phyloP scores from a whole-genome alignment of 1,140 invertebrate species.

The Drosophila insularis region DNA sequence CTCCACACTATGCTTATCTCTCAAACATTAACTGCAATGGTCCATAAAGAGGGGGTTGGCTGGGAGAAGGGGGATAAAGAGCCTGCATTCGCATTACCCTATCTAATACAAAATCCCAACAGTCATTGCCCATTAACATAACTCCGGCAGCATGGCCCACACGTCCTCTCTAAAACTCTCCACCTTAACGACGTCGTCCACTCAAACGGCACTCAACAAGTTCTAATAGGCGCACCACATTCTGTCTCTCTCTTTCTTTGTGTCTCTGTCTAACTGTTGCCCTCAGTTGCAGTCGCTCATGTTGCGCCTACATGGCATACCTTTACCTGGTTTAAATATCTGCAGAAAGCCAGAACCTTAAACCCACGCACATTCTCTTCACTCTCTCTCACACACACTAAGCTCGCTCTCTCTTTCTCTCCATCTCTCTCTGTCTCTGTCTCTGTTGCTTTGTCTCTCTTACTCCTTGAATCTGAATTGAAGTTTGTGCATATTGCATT shows the following conservation, averaged over 20 bases:
- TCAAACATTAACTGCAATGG: constrained; percentile 45
- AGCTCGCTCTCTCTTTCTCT: constrained; percentile 24
- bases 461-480: constrained; percentile 19
- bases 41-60: not conserved
- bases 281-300: constrained; percentile 35
- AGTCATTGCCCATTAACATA: constrained; percentile 77
- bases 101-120: constrained; percentile 70
- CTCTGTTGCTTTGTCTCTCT: not conserved
- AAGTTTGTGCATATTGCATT: constrained; percentile 65
- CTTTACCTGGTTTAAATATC: constrained; percentile 19
- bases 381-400: not conserved
- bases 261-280: not conserved
- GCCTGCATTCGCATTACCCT: constrained; percentile 66
- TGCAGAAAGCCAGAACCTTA: constrained; percentile 18
- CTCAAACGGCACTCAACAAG: constrained; percentile 66
- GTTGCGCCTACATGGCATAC: constrained; percentile 27
- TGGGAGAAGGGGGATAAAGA: not conserved
- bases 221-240: constrained; percentile 51
- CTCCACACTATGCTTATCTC: constrained; percentile 32
- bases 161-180: constrained; percentile 42
- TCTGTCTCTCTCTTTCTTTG: not conserved
- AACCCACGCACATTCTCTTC: constrained; percentile 13
- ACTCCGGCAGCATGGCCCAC: constrained; percentile 45
- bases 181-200: constrained; percentile 41
- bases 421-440: no score